A percentile compares a stretch with the other conserved stretches of the same genome.
Evolutionary conservation across 2,797 vertebrate genomes (phyloP).

Genomic region (Philypnodon macrostomus): DNA sequence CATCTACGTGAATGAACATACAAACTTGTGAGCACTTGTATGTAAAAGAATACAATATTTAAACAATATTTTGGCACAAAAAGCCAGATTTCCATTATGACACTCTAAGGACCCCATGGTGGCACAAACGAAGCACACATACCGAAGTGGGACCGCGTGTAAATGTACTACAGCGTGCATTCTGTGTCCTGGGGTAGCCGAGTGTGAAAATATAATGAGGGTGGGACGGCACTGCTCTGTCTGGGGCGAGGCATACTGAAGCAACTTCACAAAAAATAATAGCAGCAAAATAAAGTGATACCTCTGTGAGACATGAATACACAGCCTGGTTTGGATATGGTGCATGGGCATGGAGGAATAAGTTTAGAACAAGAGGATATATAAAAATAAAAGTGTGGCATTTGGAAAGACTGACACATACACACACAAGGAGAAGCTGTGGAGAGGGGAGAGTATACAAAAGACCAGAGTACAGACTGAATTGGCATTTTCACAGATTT

Average conservation of each 20-base stretch:
- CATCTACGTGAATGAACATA: not conserved
- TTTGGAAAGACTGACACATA: conserved; percentile 8
- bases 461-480: conserved; percentile 7
- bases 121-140: conserved; percentile 29
- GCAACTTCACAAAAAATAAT: conserved; percentile 58
- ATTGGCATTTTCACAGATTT: conserved; percentile 14
- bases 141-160: conserved; percentile 12
- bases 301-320: conserved; percentile 61
- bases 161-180: conserved; percentile 17
- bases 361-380: conserved; percentile 23
- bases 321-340: conserved; percentile 52
- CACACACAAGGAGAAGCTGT: not conserved
- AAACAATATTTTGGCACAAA: conserved; percentile 21
- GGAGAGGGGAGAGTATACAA: not conserved
- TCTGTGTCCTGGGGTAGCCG: conserved; percentile 50
- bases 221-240: conserved; percentile 62
- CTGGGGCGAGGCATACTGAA: conserved; percentile 63
- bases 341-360: conserved; percentile 41
- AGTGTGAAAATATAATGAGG: conserved; percentile 81
- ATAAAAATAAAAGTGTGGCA: conserved; percentile 10
- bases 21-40: not conserved
- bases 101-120: conserved; percentile 8
- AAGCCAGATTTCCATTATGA: conserved; percentile 25
- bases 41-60: conserved; percentile 3
- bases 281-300: conserved; percentile 57